These are phyloP conservation scores for Helicoverpa armigera DNA, from an alignment of 1,140 invertebrate genomes.

Conservation along the genomic window DNA sequence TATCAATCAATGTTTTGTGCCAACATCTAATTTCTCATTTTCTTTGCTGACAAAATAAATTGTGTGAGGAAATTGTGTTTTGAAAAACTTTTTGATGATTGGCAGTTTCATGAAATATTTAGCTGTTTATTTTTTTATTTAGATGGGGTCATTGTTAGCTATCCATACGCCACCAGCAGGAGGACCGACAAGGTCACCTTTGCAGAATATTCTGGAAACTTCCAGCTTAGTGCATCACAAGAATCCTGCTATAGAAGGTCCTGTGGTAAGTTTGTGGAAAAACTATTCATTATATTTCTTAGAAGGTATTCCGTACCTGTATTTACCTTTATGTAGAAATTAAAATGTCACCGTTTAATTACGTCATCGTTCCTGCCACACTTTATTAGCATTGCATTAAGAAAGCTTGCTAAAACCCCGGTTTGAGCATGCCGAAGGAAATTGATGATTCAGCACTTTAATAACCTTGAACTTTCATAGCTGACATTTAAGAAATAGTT, in stretches of 20 bases:
- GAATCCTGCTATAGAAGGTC: constrained; percentile 73
- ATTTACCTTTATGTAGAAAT: background rate
- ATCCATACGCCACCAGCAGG: constrained; percentile 69
- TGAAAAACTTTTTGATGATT: too few relatives aligned
- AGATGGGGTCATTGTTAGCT: constrained; percentile 80
- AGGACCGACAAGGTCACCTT: constrained; percentile 70
- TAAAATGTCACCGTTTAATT: background rate
- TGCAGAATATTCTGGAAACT: constrained; percentile 78
- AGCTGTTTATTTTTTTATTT: constrained; percentile 37
- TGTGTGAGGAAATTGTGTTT: too few relatives aligned
- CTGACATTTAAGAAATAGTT: constrained; percentile 17
- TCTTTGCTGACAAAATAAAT: constrained; percentile 39
- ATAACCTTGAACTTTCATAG: constrained; percentile 27
- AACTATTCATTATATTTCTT: background rate
- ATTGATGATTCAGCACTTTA: constrained; percentile 23
- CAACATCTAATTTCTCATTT: constrained; percentile 14
- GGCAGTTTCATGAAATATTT: background rate
- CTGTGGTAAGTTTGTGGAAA: constrained; percentile 70
- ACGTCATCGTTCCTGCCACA: background rate
- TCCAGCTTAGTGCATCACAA: constrained; percentile 80
- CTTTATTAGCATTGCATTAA: background rate
- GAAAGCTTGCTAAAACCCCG: background rate
- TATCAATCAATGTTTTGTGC: constrained; percentile 13
- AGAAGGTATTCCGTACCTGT: background rate
- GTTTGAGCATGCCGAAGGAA: background rate